Percentiles rank a stretch among this genome's conserved stretches.
Evolutionary conservation across 2,888 invertebrate genomes (phyloP).

Genomic region (Cephus pygmeus): DNA sequence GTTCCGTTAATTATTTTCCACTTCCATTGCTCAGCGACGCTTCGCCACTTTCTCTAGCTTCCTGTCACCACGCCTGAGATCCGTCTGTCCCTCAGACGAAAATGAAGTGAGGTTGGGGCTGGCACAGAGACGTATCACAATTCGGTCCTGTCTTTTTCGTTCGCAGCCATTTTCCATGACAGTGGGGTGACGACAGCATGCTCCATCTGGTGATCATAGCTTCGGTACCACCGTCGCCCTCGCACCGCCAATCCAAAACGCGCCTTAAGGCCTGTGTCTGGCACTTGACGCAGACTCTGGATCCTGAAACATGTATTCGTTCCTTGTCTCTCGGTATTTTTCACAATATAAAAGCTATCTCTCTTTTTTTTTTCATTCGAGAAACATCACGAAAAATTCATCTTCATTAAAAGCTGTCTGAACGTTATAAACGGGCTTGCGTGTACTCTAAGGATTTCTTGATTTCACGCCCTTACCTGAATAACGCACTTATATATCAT

Average conservation of each 20-base stretch:
- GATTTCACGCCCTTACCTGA: neutral
- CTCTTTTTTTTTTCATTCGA: neutral
- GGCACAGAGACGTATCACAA: constrained; percentile 51
- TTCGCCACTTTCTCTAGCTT: neutral
- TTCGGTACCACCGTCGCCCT: constrained; percentile 79
- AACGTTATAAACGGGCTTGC: neutral
- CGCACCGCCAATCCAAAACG: constrained; percentile 81
- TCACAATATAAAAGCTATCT: neutral
- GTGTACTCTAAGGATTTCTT: neutral
- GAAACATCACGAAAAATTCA: neutral
- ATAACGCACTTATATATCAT: neutral
- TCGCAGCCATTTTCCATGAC: constrained; percentile 89
- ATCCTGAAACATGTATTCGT: constrained; percentile 68
- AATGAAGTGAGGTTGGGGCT: constrained; percentile 53
- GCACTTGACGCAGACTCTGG: constrained; percentile 83
- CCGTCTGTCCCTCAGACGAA: constrained; percentile 41
- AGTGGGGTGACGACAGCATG: constrained; percentile 85
- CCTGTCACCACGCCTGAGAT: neutral
- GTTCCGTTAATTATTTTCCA: neutral
- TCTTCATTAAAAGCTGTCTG: neutral
- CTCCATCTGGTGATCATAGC: constrained; percentile 80
- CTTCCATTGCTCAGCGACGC: neutral
- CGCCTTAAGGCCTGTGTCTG: constrained; percentile 84
- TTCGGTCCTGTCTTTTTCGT: constrained; percentile 62
- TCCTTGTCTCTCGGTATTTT: neutral